Evolutionary conservation across 2,113 vertebrate species (phyloP).

Genomic region (cat (Felis catus)): DNA sequence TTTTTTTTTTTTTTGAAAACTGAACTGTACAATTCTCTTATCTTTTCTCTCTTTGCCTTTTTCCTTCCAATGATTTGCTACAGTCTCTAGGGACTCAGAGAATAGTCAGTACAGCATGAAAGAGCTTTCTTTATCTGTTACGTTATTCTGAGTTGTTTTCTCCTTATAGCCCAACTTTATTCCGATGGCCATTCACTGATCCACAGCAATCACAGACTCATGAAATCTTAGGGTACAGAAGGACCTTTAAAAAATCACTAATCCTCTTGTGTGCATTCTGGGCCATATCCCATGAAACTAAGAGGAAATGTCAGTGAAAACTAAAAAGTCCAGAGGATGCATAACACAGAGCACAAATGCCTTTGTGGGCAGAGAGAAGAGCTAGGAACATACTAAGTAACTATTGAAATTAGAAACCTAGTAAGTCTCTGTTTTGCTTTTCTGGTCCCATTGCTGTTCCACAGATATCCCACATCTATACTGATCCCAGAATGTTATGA

Average conservation of each 20-base stretch:
- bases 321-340: not conserved
- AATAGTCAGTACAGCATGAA: not conserved
- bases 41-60: not conserved
- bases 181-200: not conserved
- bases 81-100: not conserved
- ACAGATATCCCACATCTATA: not conserved
- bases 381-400: not conserved
- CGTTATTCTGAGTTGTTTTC: not conserved
- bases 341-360: not conserved
- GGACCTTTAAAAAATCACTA: not conserved
- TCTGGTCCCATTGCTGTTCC: not conserved
- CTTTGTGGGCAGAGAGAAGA: not conserved
- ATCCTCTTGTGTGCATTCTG: constrained; percentile 27
- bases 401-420: not conserved
- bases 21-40: not conserved
- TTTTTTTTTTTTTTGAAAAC: not conserved
- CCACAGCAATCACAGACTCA: not conserved
- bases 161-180: not conserved
- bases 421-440: not conserved
- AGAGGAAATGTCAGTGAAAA: not conserved
- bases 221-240: not conserved
- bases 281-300: not conserved
- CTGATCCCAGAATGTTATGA: not conserved
- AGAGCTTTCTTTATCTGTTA: constrained; percentile 16
- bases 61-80: not conserved